phyloP scores from a whole-genome alignment of 37 sponge, comb jelly and placozoan genomes.

The Haliclona indistincta region DNA sequence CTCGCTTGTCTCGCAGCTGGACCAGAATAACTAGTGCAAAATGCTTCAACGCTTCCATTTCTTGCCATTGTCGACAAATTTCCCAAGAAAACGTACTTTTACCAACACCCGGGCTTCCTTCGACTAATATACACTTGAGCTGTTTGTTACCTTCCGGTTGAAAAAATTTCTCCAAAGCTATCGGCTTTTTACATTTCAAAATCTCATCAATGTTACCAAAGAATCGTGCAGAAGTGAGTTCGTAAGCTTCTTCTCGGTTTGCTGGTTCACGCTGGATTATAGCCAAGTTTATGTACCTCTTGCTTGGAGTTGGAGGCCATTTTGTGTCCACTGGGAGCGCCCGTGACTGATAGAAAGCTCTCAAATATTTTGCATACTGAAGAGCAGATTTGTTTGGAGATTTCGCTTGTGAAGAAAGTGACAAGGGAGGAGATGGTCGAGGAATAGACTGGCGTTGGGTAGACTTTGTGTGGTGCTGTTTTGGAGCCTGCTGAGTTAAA shows the following conservation, averaged over 20 bases:
- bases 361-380: no score
- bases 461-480: no score
- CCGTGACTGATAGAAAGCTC: no score
- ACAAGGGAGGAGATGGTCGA: no score
- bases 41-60: not conserved
- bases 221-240: not conserved
- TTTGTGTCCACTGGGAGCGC: no score
- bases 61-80: conserved; percentile 22
- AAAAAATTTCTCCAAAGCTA: conserved; percentile 4
- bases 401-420: no score
- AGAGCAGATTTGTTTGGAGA: no score
- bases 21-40: conserved; percentile 9
- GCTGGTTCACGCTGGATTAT: not conserved
- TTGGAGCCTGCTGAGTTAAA: no score
- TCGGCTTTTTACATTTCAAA: not conserved
- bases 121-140: conserved; percentile 7
- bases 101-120: conserved; percentile 26
- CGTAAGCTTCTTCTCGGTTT: not conserved
- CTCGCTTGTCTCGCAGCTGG: conserved; percentile 10
- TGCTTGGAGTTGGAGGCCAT: not conserved
- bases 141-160: not conserved
- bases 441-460: no score
- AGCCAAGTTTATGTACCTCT: conserved; percentile 12
- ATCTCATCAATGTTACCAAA: conserved; percentile 13
- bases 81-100: conserved; percentile 18